Conservation (phyloP, 2,113 vertebrate species). For the Pseudopipra pipra region DNA sequence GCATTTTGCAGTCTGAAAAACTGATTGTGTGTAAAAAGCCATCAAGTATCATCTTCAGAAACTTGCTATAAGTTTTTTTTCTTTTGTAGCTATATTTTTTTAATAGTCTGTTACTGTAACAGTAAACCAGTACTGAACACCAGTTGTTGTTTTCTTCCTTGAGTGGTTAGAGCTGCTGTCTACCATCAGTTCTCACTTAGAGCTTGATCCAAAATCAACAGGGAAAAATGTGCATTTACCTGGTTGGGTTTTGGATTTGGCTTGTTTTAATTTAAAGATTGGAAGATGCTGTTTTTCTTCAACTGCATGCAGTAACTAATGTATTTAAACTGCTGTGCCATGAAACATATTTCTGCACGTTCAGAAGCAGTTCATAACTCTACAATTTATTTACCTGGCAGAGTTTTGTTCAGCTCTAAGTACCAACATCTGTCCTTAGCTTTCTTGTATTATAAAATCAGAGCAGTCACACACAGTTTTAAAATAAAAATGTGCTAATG, state of each 20-base stretch:
- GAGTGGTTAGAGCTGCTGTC: not conserved
- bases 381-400: not conserved
- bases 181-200: not conserved
- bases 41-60: not conserved
- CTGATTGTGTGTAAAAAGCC: not conserved
- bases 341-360: not conserved
- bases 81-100: not conserved
- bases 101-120: not conserved
- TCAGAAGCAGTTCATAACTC: not conserved
- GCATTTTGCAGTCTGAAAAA: not conserved
- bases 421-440: not conserved
- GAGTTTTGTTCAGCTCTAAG: not conserved
- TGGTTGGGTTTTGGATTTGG: not conserved
- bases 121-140: not conserved
- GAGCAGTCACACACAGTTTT: not conserved
- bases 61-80: not conserved
- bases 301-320: not conserved
- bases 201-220: conserved; percentile 26
- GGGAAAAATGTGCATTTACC: not conserved
- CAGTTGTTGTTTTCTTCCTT: not conserved
- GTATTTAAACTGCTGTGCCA: not conserved
- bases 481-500: conserved; percentile 8
- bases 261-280: not conserved
- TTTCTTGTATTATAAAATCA: not conserved
- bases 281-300: not conserved